Conservation (phyloP, 2,888 invertebrate genomes). For the Nudaria mundana region DNA sequence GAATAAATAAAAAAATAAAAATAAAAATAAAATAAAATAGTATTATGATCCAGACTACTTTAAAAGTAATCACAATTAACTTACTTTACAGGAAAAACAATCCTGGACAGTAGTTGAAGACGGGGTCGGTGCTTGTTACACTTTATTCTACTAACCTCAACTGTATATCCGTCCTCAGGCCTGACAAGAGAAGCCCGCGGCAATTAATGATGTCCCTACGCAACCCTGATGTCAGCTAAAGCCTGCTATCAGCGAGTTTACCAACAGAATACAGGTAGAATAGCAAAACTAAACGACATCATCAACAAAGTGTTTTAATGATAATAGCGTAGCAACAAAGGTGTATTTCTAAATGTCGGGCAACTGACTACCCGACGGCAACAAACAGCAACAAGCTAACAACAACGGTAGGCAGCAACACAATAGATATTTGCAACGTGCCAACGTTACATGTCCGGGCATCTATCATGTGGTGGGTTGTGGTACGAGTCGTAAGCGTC, state of each 20-base stretch:
- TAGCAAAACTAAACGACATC: neutral
- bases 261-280: neutral
- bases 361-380: slow-evolving; percentile 5
- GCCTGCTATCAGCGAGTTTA: no score
- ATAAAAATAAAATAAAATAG: no score
- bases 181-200: no score
- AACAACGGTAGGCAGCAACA: slow-evolving; percentile 6
- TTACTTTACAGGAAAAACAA: no score
- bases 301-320: neutral
- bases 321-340: slow-evolving; percentile 1
- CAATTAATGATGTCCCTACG: no score
- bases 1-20: no score
- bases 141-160: no score
- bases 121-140: no score
- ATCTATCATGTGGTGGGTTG: slow-evolving; percentile 23
- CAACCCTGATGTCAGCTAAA: no score
- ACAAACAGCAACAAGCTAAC: slow-evolving; percentile 8
- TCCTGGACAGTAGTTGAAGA: no score
- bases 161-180: no score
- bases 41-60: no score
- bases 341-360: neutral
- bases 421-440: slow-evolving; percentile 31
- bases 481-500: slow-evolving; percentile 8
- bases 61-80: neutral
- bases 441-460: slow-evolving; percentile 21